A percentile compares a stretch with the other conserved stretches of the same genome.
Evolutionary conservation across 2,113 vertebrate species (phyloP).

Genomic region (Salvator merianae): DNA sequence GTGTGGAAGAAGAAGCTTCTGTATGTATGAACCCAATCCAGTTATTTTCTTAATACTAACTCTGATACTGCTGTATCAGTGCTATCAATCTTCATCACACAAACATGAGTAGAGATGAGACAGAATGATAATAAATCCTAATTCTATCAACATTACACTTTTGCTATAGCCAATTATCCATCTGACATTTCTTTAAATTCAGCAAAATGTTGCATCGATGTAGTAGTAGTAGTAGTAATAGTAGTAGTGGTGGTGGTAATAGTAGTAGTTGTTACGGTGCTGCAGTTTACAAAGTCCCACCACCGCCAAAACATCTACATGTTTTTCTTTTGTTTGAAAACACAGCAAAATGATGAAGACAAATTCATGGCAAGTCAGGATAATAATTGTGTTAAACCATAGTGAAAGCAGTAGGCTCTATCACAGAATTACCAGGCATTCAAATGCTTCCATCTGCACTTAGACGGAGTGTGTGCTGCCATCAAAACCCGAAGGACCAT

Average conservation of each 20-base stretch:
- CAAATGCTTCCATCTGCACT: too few relatives aligned
- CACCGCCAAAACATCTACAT: neutral
- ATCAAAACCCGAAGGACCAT: too few relatives aligned
- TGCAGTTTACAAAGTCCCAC: neutral
- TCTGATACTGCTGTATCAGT: neutral
- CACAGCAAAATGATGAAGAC: neutral
- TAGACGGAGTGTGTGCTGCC: too few relatives aligned
- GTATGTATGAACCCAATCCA: neutral
- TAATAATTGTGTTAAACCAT: too few relatives aligned
- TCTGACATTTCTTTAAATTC: neutral
- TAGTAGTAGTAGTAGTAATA: too few relatives aligned
- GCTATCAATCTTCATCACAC: neutral
- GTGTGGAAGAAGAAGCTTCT: conserved; percentile 17
- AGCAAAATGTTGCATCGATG: neutral
- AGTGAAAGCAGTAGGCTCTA: too few relatives aligned
- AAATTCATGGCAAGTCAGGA: neutral
- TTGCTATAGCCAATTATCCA: neutral
- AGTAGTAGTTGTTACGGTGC: neutral
- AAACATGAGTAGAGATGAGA: neutral
- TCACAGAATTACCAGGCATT: too few relatives aligned
- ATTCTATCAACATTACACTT: neutral
- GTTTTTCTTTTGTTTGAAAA: neutral
- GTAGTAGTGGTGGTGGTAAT: too few relatives aligned
- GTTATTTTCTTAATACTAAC: conserved; percentile 4
- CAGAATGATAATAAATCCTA: conserved; percentile 12